Evolutionary conservation across 2,888 invertebrate genomes (phyloP), one percentile per base, ranked within the genome.

Genomic region (Parnassius apollo): DNA sequence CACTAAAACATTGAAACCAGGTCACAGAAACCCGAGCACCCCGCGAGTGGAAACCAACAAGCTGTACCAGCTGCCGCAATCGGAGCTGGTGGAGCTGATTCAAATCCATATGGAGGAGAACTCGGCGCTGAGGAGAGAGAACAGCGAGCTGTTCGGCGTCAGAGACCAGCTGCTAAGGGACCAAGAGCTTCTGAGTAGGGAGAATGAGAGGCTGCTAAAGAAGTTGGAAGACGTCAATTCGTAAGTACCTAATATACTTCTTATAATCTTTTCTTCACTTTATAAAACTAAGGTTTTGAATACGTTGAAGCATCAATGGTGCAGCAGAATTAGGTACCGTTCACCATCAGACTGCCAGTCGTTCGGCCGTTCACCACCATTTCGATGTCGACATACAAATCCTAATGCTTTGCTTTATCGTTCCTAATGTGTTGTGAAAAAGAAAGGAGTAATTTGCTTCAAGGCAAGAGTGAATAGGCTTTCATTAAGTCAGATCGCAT

Each of bases 161-260:
- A 90, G 96, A 56, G 97, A 98, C 79, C 93, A 95, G 68, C 93
- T 98, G 66, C 93, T 97, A 68, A 87, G 97, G 11, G 98, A 98
- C 82, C 98, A 98, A 81, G 98, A 98, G 82, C 83, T 97, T 48
- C 95, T 98, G 42, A 97, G 97, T 76, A 91, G 96, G 61, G 98
- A 98, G 85, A 98, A 98, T 76, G 98, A 98, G 81, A 91, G 96
- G 59, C 91, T 98, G 65, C 86, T 97, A 60, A 96, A 96, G 83
- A 97, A 97, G 85, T 86, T 98, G 60, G 98, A 98, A 82, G 96
- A 97, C 85, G 96, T 96, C 64, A 96, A 96, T 85, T 94, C 94
- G 96, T 97, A 90, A 94, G 95, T 94, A 18, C 18, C 18, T 1
- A 57, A 42, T 57, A 35, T 56, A 13, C n/a, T 13, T n/a, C 7